Base-by-base conservation (phyloP, 2,888 invertebrate species). In the Polydrusus tereticollis region DNA sequence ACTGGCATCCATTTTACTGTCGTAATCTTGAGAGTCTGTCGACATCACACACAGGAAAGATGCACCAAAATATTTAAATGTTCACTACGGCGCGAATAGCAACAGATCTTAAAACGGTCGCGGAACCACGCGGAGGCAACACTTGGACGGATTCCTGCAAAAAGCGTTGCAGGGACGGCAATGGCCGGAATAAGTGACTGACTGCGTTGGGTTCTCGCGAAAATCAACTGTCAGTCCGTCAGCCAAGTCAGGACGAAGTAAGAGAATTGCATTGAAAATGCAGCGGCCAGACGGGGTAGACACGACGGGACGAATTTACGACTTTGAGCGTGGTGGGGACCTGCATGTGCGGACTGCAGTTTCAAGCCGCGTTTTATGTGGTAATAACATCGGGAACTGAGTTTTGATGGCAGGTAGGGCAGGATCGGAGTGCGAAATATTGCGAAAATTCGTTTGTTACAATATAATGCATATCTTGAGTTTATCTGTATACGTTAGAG, bases 21-120 rank as follows among this genome's bases (percentile, higher is more conserved):
- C 88, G 79, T 86, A 86, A 77, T 88, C 86, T 82, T 87, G 88
- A 79, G 86, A 83, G 77, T 88, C 88, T 80, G 88, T 87, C 74
- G 78, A 76, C 63, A 69, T 69, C 16, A 33, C 58, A 60, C 68
- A 59, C n/a, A 41, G 21, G 20, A 12, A 58, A 58, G 38, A 38
- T 12, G 38, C 58, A 58, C 58, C 41, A n/a, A 50, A 50, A 26
- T 50, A 58, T 20, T 36, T 41, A 21, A 36, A 38, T 21, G 21
- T 29, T 38, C 38, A 58, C 38, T 38, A 21, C 58, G n/a, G n/a
- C n/a, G 41, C 58, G 58, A 38, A n/a, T 23, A 57, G 66, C 67
- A 65, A 70, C 70, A 68, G 68, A 60, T 68, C 64, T 38, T 43
- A 55, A 64, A 38, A 36, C 52, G 58, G 65, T 10, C 72, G 41